Base-by-base conservation (phyloP, 2,113 vertebrate genomes). In the Pseudorectes ferrugineus region DNA sequence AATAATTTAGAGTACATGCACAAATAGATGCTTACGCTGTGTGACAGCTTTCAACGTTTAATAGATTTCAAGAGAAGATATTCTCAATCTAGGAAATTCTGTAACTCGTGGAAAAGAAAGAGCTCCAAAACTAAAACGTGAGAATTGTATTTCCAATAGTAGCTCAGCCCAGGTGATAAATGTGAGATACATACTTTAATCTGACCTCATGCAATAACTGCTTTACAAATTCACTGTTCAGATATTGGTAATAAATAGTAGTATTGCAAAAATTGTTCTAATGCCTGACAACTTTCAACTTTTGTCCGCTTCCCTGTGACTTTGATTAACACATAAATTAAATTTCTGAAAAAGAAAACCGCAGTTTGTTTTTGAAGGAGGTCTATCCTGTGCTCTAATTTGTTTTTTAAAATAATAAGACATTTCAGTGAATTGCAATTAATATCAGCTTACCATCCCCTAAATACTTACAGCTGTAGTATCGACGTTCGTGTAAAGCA, bases 381-480 rank as follows among this genome's bases (percentile, higher is more conserved):
- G 5, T 58, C 29, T 72, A 11, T 21, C 4, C 33, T 33, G 8
- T 5, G 3, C 9, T 82, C 6, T 38, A 23, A 51, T 66, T 58
- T 76, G 23, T 21, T 72, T 73, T 82, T 58, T 57, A 31, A 85
- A 93, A 61, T 74, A 85, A 29, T 51, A 55, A 65, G 67, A 42
- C 36, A 73, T 89, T 70, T 91, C 72, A 73, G 18, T 57, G 57
- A 57, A 29, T 83, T 58, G 10, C 26, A 82, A 94, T 42, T 58
- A 77, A 35, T 49, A 94, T 40, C 22, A 70, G 71, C 94, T 97
- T 96, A 97, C 96, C 94, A 5, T 62, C 25, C 45, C 66, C 15
- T 71, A 26, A 77, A 51, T 96, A 95, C 95, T 95, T 94, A 83
- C 87, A 40, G 81, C 49, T 75, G 74, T 54, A 35, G 33, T 73